phyloP scores from a whole-genome alignment of 2,113 vertebrate genomes.

The Odocoileus virginianus region DNA sequence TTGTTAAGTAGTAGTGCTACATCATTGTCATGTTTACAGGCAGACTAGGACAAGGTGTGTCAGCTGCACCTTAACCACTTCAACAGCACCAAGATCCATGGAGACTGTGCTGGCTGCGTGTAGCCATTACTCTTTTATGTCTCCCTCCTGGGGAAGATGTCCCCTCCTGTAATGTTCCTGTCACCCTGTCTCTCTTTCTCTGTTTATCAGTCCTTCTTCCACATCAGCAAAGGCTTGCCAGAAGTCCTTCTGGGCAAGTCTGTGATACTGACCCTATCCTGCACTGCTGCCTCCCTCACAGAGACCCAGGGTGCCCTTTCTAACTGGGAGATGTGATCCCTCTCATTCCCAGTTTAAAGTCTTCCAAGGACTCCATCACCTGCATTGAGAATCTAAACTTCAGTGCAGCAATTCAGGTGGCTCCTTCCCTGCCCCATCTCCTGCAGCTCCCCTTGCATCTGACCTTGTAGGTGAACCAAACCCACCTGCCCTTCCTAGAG shows the following conservation, averaged over 20 bases:
- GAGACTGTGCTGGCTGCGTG: background rate
- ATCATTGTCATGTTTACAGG: background rate
- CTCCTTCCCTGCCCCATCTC: background rate
- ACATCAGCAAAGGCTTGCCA: background rate
- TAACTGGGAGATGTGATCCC: background rate
- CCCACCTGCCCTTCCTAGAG: background rate
- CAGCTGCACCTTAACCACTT: background rate
- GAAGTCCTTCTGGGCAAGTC: background rate
- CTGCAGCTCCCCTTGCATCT: background rate
- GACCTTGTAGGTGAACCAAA: background rate
- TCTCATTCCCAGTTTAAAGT: background rate
- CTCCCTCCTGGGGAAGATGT: background rate
- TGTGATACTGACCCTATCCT: background rate
- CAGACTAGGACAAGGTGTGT: background rate
- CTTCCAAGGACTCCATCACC: background rate
- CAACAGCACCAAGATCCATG: background rate
- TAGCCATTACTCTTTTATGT: background rate
- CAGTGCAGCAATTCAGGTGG: background rate
- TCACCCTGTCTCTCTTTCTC: background rate
- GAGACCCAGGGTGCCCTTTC: background rate
- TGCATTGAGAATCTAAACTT: background rate
- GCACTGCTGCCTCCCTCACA: background rate
- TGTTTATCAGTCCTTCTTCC: background rate
- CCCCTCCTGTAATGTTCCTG: background rate
- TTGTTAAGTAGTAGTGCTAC: background rate